Evolutionary conservation across 2,888 invertebrate genomes (phyloP), one percentile per base, ranked within the genome.

Genomic region (Eupithecia dodoneata): DNA sequence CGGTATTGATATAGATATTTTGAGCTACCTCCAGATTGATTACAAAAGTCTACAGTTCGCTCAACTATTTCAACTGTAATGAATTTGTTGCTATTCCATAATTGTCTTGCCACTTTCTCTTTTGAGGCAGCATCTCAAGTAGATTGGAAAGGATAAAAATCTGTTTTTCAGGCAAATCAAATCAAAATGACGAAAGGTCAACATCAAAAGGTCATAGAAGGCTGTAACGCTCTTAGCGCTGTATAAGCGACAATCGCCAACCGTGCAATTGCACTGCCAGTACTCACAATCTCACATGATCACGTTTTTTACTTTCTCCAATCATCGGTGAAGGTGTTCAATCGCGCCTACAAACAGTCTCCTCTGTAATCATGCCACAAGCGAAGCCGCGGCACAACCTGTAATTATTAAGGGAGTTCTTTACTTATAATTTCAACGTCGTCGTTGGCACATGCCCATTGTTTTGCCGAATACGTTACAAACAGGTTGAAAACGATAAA

Each of bases 261-360:
- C n/a, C 7, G 18, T 59, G 7, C n/a, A 7, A n/a, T 59, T 59
- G 59, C 10, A 15, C 59, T 18, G 15, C 59, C 2, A 18, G n/a
- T 59, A 18, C 9, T 41, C 13, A 66, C 66, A 42, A 66, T 66
- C 66, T 42, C 66, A 59, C n/a, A 66, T 66, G 66, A 10, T 45
- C 42, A 69, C n/a, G 67, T 69, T 44, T 69, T 63, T 44, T 69
- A 73, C 67, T 77, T 74, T 77, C 76, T 72, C 77, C 67, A 74
- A 76, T 71, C 65, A 67, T 12, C 67, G 18, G 44, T 12, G 12
- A 73, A 71, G 66, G 76, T 71, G 72, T 75, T 72, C 67, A 55
- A 76, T 76, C 45, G 76, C 44, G 45, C 73, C 71, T 71, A 73
- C 73, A 76, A 73, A 71, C 45, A 76, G 30, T 52, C 49, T 47